These are phyloP conservation scores for Aphis gossypii DNA, from an alignment of 1,140 invertebrate species.

Conservation along the genomic window DNA sequence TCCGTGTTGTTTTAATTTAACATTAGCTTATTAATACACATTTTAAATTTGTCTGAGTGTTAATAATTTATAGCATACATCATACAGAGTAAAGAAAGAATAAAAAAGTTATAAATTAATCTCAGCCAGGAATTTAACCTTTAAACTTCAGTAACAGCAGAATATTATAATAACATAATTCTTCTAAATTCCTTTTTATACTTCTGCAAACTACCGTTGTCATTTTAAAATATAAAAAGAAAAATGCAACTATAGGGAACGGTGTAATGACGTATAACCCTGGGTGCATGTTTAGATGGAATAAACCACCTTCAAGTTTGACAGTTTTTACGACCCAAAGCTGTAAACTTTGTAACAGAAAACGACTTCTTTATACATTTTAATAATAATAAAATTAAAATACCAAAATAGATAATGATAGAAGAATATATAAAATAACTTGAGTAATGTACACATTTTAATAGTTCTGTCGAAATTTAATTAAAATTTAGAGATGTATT, in stretches of 20 bases:
- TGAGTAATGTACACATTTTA: not conserved
- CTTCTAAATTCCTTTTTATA: not conserved
- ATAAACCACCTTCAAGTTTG: slow-evolving; percentile 35
- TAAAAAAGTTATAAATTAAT: slow-evolving; percentile 20
- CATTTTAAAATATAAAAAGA: slow-evolving; percentile 9
- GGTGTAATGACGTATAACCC: slow-evolving; percentile 15
- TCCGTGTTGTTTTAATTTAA: not conserved
- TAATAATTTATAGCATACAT: not conserved
- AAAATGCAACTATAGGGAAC: not conserved
- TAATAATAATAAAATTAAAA: slow-evolving; percentile 39
- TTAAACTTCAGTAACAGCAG: slow-evolving; percentile 1
- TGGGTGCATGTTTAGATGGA: slow-evolving; percentile 5
- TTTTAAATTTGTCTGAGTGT: not conserved
- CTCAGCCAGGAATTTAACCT: slow-evolving; percentile 1
- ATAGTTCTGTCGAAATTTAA: not conserved
- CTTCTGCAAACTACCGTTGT: slow-evolving; percentile 14
- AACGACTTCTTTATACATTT: not conserved
- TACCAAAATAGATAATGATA: slow-evolving; percentile 1
- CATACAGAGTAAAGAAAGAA: not conserved
- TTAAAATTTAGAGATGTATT: not conserved
- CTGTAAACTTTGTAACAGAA: slow-evolving; percentile 26
- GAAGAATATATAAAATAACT: not conserved
- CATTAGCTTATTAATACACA: not conserved
- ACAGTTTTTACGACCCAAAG: slow-evolving; percentile 30
- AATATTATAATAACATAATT: slow-evolving; percentile 20